Conservation (phyloP, 2,113 vertebrate genomes). For the Panthera tigris region DNA sequence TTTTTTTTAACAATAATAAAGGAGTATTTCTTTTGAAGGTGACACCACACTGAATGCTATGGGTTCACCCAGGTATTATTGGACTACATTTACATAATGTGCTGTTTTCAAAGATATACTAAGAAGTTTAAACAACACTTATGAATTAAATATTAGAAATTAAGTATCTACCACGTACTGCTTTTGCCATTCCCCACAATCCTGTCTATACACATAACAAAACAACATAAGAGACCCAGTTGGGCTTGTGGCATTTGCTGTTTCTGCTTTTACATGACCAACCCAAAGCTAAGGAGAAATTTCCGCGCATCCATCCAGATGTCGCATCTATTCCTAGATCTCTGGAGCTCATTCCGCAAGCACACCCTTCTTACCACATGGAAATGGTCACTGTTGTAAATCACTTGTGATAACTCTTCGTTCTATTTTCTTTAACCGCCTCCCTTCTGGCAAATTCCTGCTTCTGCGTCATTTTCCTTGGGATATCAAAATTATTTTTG, state of each 20-base stretch:
- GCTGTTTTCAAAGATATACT: not conserved
- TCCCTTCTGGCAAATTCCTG: not conserved
- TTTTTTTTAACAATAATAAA: not conserved
- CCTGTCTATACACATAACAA: not conserved
- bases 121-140: not conserved
- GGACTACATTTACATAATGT: not conserved
- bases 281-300: not conserved
- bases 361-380: rapidly evolving
- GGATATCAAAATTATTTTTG: not conserved
- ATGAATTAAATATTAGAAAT: conserved; percentile 7
- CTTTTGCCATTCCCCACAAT: not conserved
- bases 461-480: not conserved
- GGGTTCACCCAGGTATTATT: not conserved
- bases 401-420: not conserved
- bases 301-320: rapidly evolving
- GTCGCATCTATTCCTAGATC: no score
- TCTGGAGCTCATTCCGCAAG: not conserved
- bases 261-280: not conserved
- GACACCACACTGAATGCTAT: not conserved
- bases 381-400: not conserved
- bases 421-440: rapidly evolving
- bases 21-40: not conserved
- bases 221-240: no score
- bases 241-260: not conserved
- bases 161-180: not conserved